phyloP scores from a whole-genome alignment of 2,113 vertebrate species.

The Syrrhaptes paradoxus region DNA sequence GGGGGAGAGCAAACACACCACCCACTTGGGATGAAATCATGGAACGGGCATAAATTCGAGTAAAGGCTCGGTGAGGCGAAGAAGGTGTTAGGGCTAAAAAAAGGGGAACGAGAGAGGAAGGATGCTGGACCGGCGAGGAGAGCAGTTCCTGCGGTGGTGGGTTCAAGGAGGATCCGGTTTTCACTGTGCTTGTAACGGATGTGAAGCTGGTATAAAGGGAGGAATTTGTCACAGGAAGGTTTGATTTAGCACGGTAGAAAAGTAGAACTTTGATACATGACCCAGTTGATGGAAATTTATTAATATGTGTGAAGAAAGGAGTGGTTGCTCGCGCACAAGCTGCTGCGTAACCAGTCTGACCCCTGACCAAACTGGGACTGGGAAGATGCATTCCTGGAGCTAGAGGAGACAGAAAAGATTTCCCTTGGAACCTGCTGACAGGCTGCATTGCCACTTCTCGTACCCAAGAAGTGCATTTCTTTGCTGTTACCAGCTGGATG shows the following conservation, averaged over 20 bases:
- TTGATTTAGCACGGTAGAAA: not conserved
- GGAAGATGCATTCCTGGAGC: not conserved
- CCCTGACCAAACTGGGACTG: not conserved
- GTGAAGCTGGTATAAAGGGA: fast-evolving
- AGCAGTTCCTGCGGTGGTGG: not conserved
- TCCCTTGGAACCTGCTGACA: not conserved
- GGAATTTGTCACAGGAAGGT: not conserved
- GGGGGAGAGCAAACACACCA: conserved; percentile 40
- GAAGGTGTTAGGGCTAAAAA: not conserved
- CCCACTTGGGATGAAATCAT: conserved; percentile 56
- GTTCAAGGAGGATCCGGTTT: not conserved
- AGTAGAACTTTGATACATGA: not conserved
- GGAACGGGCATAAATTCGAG: not conserved
- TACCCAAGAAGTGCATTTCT: not conserved
- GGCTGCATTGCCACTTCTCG: not conserved
- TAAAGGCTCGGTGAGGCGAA: not conserved
- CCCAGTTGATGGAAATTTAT: not conserved
- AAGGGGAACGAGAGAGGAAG: not conserved
- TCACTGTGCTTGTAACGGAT: not conserved
- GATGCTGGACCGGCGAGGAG: not conserved
- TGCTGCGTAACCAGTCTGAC: not conserved
- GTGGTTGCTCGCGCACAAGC: not conserved
- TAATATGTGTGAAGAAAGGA: not conserved
- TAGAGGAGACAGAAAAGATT: not conserved
- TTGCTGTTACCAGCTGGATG: not conserved